Evolutionary conservation across 2,113 vertebrate genomes (phyloP), one percentile per base, ranked within the genome.

Genomic region (Brachyistius frenatus): DNA sequence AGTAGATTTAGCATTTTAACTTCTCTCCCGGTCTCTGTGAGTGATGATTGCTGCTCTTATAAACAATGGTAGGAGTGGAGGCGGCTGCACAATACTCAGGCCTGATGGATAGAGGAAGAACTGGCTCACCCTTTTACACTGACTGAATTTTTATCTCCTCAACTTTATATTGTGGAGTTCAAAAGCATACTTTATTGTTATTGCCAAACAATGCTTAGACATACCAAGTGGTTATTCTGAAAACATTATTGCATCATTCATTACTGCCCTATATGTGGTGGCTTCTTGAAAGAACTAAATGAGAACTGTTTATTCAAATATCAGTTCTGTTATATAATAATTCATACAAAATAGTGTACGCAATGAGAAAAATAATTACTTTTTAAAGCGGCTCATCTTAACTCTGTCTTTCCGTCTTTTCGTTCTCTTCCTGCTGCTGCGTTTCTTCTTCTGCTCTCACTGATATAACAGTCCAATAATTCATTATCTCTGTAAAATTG

Each of bases 1-100:
- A 35, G 33, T 76, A 78, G 73, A 56, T 81, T 88, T 79, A 76
- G 72, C 72, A 80, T 90, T 86, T 83, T 61, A 75, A 86, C 84
- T 61, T 90, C 74, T 82, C 64, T 65, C 64, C 52, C 49, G 57
- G 62, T 1, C 52, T 50, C 39, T n/a, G 32, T 73, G 68, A 81
- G 70, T 73, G 75, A 92, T 85, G 77, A 78, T 69, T 52, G 44
- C 68, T 56, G n/a, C 50, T 56, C 46, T 55, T 44, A 49, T 64
- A 77, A 77, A 75, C 72, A 88, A 81, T 57, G 50, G 67, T 15
- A 50, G 53, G 32, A 66, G 60, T 11, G 52, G 44, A 78, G 60
- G 53, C 56, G 44, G 72, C 77, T 33, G 69, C 57, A 70, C 60
- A 31, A 47, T 36, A 65, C 57, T 55, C 33, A 64, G 9, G 54